Evolutionary conservation across 2,888 invertebrate genomes (phyloP).

Genomic region (Cerastis rubricosa): DNA sequence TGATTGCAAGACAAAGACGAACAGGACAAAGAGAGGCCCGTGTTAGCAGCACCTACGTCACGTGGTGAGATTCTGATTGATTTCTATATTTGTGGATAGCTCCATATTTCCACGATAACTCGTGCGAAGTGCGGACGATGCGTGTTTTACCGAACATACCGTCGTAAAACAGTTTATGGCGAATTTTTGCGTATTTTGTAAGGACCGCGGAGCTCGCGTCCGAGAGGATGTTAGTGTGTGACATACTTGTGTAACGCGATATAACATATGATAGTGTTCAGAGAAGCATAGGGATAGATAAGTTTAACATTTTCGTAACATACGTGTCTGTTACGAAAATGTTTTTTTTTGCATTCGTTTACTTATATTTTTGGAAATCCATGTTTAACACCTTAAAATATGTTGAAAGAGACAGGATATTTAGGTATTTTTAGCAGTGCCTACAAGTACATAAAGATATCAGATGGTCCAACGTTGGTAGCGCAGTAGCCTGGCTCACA

Average conservation of each 20-base stretch:
- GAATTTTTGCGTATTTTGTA: slow-evolving; percentile 21
- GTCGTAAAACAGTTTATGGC: slow-evolving; percentile 49
- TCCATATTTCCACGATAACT: background rate
- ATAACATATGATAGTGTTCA: background rate
- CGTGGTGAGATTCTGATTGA: slow-evolving; percentile 34
- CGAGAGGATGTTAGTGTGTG: background rate
- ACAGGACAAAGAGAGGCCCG: too few species aligned
- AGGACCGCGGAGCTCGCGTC: slow-evolving; percentile 5
- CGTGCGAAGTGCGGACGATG: background rate
- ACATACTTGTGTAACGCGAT: background rate
- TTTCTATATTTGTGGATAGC: slow-evolving; percentile 12
- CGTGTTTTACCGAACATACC: slow-evolving; percentile 29
- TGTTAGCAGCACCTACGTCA: background rate
- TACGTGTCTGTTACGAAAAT: too few species aligned
- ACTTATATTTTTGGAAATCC: background rate
- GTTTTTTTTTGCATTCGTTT: background rate
- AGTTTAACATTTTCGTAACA: background rate
- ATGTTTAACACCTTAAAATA: background rate
- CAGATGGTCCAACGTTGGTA: background rate
- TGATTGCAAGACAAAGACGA: background rate
- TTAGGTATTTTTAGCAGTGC: background rate
- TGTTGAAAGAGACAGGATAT: too few species aligned
- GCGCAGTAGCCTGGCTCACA: background rate
- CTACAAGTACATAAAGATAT: background rate
- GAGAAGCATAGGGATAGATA: background rate